Evolutionary conservation across 2,888 invertebrate species (phyloP).

Genomic region (Stenoptilia bipunctidactyla): DNA sequence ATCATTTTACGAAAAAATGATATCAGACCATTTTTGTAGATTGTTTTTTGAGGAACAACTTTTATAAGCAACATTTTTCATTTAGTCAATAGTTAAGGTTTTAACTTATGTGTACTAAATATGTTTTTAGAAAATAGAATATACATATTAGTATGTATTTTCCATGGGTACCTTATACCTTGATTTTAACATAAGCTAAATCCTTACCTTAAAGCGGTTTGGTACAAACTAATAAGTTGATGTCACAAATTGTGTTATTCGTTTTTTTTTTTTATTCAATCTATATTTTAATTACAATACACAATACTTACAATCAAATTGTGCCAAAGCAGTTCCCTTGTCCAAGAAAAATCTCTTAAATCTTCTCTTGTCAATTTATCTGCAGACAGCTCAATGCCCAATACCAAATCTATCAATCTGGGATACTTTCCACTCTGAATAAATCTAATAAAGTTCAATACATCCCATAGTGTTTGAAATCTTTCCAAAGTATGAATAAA

Average conservation of each 20-base stretch:
- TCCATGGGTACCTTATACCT: background rate
- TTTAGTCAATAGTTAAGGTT: too few species aligned
- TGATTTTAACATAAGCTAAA: background rate
- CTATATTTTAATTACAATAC: background rate
- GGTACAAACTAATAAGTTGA: too few species aligned
- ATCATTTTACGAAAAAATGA: too few species aligned
- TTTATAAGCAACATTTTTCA: too few species aligned
- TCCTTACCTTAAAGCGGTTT: too few species aligned
- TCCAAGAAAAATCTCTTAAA: conserved; percentile 82
- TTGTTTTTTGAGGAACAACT: too few species aligned
- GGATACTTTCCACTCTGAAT: conserved; percentile 77
- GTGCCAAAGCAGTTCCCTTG: conserved; percentile 93
- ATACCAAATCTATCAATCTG: conserved; percentile 76
- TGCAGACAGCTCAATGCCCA: conserved; percentile 76
- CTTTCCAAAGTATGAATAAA: conserved; percentile 68
- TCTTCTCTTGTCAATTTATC: conserved; percentile 56
- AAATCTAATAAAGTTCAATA: conserved; percentile 81
- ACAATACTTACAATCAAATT: conserved; percentile 83
- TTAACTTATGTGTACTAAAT: too few species aligned
- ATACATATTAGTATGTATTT: too few species aligned
- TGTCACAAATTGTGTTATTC: too few species aligned
- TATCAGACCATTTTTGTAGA: too few species aligned
- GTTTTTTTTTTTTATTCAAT: conserved; percentile 11
- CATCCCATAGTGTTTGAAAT: conserved; percentile 69
- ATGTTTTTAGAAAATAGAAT: too few species aligned